phyloP scores from a whole-genome alignment of 2,113 vertebrate species.

The Raja brachyura region DNA sequence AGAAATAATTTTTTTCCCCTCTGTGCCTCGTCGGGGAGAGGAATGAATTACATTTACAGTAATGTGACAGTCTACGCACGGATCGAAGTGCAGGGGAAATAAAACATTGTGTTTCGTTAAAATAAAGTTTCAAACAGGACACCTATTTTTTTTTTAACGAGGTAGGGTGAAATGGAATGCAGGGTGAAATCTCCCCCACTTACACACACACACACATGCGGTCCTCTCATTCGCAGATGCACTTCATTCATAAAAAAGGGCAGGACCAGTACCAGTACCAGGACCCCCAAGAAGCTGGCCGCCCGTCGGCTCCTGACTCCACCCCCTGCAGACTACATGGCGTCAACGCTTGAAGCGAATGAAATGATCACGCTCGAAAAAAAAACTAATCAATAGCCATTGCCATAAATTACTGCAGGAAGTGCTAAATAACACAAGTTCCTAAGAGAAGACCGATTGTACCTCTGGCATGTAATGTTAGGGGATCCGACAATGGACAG shows the following conservation, averaged over 20 bases:
- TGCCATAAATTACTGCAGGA: conserved; percentile 56
- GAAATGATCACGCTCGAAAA: conserved; percentile 55
- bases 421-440: conserved; percentile 47
- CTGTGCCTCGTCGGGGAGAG: not conserved
- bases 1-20: not conserved
- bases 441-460: conserved; percentile 52
- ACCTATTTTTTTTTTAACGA: not conserved
- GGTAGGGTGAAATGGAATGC: not conserved
- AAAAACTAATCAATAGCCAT: conserved; percentile 49
- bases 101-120: not conserved
- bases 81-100: not conserved
- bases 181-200: not conserved
- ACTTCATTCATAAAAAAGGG: conserved; percentile 58
- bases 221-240: conserved; percentile 52
- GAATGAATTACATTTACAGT: not conserved
- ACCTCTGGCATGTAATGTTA: not conserved
- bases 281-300: conserved; percentile 50
- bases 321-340: conserved; percentile 67
- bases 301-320: conserved; percentile 2
- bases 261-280: conserved; percentile 44
- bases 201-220: conserved; percentile 38
- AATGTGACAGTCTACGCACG: conserved; percentile 6
- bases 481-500: not conserved
- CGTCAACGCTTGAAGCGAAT: conserved; percentile 61
- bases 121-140: no score